Evolutionary conservation across 2,888 invertebrate genomes (phyloP).

Genomic region (Nezara viridula): DNA sequence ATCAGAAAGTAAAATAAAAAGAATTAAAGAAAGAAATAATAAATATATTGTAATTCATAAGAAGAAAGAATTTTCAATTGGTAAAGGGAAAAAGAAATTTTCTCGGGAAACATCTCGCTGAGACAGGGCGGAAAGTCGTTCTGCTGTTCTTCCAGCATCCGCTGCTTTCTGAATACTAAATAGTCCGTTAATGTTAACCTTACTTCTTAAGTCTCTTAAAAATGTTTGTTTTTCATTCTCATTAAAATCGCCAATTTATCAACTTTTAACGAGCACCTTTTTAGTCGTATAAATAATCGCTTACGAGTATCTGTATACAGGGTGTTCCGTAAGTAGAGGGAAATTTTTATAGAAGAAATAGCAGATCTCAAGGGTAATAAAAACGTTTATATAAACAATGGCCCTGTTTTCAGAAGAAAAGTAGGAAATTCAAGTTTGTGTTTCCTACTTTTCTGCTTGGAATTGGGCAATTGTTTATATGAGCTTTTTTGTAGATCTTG

Average conservation of each 20-base stretch:
- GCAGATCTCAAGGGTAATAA: too few species aligned
- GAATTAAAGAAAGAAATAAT: background rate
- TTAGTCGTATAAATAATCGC: too few species aligned
- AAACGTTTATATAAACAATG: too few species aligned
- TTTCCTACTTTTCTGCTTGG: too few species aligned
- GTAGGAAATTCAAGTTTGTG: too few species aligned
- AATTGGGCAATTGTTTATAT: too few species aligned
- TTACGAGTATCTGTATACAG: too few species aligned
- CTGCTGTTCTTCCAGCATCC: background rate
- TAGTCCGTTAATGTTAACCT: background rate
- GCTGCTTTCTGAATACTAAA: background rate
- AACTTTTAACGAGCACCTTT: background rate
- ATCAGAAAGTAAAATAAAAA: too few species aligned
- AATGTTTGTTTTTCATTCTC: background rate
- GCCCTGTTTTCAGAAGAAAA: too few species aligned
- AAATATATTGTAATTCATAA: background rate
- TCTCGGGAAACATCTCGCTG: background rate
- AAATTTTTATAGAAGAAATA: too few species aligned
- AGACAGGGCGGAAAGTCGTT: conserved; percentile 16
- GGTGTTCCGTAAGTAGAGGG: too few species aligned
- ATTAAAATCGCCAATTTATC: background rate
- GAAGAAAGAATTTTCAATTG: background rate
- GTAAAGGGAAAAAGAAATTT: background rate
- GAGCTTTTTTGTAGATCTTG: too few species aligned
- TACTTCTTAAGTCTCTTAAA: background rate